These are phyloP conservation scores for Sebastes hubbsi DNA, from an alignment of 2,797 vertebrate genomes.

Conservation along the genomic window DNA sequence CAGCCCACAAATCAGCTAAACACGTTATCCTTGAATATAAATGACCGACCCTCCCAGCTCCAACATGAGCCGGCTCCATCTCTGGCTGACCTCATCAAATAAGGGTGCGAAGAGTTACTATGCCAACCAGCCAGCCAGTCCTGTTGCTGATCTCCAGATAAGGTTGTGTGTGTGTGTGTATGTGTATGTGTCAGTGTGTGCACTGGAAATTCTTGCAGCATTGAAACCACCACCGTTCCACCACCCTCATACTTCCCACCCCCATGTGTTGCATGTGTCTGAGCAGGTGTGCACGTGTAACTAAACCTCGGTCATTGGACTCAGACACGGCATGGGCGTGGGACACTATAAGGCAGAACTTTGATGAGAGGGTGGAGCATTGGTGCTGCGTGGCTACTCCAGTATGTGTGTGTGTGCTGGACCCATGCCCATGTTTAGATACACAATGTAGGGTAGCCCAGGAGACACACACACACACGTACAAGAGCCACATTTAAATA, in stretches of 20 bases:
- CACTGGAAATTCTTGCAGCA: not conserved
- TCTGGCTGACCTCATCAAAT: conserved; percentile 31
- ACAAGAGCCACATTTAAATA: not conserved
- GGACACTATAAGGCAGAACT: conserved; percentile 1
- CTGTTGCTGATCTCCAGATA: conserved; percentile 48
- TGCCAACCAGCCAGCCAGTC: conserved; percentile 5
- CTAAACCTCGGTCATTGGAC: conserved; percentile 28
- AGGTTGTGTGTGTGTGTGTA: conserved; percentile 1
- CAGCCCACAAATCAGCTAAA: not conserved
- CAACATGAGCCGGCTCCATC: not conserved
- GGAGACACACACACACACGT: conserved; percentile 3
- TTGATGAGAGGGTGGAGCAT: conserved; percentile 24
- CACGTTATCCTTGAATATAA: not conserved
- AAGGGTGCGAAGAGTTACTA: conserved; percentile 1
- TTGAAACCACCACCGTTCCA: not conserved
- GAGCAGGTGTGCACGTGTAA: conserved; percentile 32
- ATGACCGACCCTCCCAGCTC: not conserved
- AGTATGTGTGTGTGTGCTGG: conserved; percentile 17
- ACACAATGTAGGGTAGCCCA: conserved; percentile 31
- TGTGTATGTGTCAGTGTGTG: not conserved
- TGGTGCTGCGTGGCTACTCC: not conserved
- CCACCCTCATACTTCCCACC: not conserved
- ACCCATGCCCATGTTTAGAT: conserved; percentile 36
- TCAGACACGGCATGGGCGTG: conserved; percentile 9
- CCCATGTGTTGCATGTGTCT: not conserved